phyloP scores from a whole-genome alignment of 2,888 invertebrate genomes.

The Anaspis maculata region DNA sequence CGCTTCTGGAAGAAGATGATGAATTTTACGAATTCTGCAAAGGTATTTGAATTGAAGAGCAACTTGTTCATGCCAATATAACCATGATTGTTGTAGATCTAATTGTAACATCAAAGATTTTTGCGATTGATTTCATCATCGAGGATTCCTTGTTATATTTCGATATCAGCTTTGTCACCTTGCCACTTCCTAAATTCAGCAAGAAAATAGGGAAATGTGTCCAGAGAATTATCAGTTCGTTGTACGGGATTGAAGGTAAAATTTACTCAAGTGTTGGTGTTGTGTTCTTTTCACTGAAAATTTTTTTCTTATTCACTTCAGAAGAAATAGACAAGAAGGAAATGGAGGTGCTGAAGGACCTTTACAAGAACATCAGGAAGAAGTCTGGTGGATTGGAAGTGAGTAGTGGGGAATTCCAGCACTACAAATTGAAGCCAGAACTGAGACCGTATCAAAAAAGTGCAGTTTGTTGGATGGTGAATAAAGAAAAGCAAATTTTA shows the following conservation, averaged over 20 bases:
- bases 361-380: slow-evolving; percentile 17
- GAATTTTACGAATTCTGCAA: too few relatives aligned
- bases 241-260: slow-evolving; percentile 18
- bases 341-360: background rate
- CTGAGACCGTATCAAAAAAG: slow-evolving; percentile 57
- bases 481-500: slow-evolving; percentile 43
- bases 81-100: slow-evolving; percentile 24
- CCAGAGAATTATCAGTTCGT: slow-evolving; percentile 24
- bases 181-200: slow-evolving; percentile 29
- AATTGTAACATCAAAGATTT: slow-evolving; percentile 26
- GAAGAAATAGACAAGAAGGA: background rate
- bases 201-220: slow-evolving; percentile 23
- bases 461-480: slow-evolving; percentile 63
- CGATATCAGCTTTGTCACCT: slow-evolving; percentile 24
- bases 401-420: slow-evolving; percentile 30
- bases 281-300: background rate
- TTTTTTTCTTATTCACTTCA: background rate
- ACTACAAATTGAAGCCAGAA: slow-evolving; percentile 44
- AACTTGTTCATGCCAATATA: too few relatives aligned
- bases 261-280: background rate
- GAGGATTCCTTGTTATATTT: slow-evolving; percentile 24
- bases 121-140: slow-evolving; percentile 24
- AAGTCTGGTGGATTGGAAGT: slow-evolving; percentile 3
- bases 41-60: too few relatives aligned
- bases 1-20: background rate